These are phyloP conservation scores for Apamea crenata DNA, from an alignment of 2,888 invertebrate species.

Conservation along the genomic window DNA sequence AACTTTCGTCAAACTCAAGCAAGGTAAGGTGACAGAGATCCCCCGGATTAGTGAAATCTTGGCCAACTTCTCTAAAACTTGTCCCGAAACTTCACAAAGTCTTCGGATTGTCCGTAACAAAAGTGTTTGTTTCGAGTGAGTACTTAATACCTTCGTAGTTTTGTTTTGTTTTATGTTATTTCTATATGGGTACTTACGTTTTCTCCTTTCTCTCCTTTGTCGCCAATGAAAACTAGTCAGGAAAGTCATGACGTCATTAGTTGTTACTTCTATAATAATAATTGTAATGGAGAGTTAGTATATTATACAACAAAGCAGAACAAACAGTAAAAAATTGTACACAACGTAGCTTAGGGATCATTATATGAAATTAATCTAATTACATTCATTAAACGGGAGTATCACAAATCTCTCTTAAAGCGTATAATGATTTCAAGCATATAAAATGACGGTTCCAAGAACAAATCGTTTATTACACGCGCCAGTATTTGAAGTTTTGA, in stretches of 20 bases:
- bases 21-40: constrained; percentile 68
- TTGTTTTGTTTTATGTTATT: constrained; percentile 53
- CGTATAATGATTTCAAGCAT: constrained; percentile 20
- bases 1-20: constrained; percentile 64
- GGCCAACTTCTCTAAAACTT: constrained; percentile 65
- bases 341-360: background rate
- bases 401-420: background rate
- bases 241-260: constrained; percentile 39
- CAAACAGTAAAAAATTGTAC: background rate
- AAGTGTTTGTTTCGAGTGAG: constrained; percentile 68
- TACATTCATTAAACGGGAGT: constrained; percentile 3
- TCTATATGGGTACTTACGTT: constrained; percentile 75
- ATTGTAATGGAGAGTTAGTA: background rate
- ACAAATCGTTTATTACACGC: background rate
- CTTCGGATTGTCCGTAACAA: constrained; percentile 64
- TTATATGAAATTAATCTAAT: background rate
- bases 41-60: constrained; percentile 69
- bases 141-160: constrained; percentile 56
- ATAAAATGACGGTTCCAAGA: background rate
- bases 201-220: constrained; percentile 77
- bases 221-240: constrained; percentile 78
- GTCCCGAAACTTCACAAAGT: constrained; percentile 61
- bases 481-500: background rate
- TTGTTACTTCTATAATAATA: background rate
- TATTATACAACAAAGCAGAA: background rate